phyloP scores from a whole-genome alignment of 2,797 vertebrate genomes.

The Diglossa cyanea region DNA sequence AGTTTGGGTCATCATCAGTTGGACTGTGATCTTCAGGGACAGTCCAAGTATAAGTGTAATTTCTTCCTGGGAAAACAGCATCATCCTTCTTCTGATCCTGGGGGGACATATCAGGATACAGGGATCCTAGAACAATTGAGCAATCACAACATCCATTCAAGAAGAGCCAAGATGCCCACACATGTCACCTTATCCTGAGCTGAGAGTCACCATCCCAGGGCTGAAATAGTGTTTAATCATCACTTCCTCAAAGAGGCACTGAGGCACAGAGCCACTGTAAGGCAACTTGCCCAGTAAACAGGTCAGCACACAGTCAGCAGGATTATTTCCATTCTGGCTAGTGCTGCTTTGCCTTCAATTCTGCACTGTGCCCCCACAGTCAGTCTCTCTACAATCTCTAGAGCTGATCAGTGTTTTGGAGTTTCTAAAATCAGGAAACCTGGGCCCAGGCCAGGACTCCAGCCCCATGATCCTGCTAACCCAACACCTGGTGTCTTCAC shows the following conservation, averaged over 20 bases:
- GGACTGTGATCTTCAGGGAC: conserved; percentile 77
- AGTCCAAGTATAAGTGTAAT: conserved; percentile 79
- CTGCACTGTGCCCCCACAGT: not conserved
- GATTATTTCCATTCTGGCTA: not conserved
- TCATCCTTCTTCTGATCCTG: conserved; percentile 78
- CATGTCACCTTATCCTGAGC: not conserved
- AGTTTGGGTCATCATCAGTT: conserved; percentile 74
- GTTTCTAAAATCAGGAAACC: not conserved
- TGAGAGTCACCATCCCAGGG: not conserved
- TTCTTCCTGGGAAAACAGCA: conserved; percentile 73
- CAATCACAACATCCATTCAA: conserved; percentile 45
- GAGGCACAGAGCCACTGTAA: not conserved
- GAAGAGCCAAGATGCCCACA: not conserved
- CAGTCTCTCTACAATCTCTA: not conserved
- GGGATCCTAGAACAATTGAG: conserved; percentile 73
- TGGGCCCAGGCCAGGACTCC: not conserved
- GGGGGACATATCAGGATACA: conserved; percentile 80
- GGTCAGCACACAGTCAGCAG: not conserved
- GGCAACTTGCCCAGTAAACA: not conserved
- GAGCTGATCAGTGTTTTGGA: not conserved
- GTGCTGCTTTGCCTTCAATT: not conserved
- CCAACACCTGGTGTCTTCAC: not conserved
- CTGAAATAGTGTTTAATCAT: not conserved
- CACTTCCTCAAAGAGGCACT: not conserved
- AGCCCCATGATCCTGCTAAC: not conserved